phyloP scores from a whole-genome alignment of 2,113 vertebrate genomes.

The Corynorhinus townsendii region DNA sequence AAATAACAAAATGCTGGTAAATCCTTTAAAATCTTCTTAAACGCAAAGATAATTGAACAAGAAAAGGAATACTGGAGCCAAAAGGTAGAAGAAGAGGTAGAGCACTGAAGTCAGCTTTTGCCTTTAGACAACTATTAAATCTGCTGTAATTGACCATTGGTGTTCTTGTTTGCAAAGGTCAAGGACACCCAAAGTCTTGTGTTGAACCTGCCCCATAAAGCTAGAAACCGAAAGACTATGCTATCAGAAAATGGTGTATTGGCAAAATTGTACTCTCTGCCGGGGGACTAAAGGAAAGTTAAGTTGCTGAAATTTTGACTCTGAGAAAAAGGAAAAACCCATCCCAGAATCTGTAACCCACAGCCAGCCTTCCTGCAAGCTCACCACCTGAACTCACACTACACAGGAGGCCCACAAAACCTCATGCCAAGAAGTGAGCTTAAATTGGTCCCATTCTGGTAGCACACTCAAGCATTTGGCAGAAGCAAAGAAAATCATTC shows the following conservation, averaged over 20 bases:
- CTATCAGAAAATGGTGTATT: neutral
- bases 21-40: slow-evolving; percentile 6
- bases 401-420: neutral
- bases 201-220: neutral
- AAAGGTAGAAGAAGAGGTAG: neutral
- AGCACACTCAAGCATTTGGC: neutral
- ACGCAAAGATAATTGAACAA: neutral
- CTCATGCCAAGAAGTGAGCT: neutral
- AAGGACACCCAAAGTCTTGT: neutral
- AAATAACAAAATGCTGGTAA: neutral
- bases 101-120: neutral
- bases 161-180: neutral
- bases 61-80: neutral
- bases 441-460: neutral
- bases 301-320: neutral
- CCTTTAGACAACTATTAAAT: neutral
- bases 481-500: neutral
- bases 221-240: neutral
- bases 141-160: neutral
- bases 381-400: neutral
- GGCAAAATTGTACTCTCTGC: neutral
- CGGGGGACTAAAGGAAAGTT: neutral
- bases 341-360: neutral
- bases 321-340: neutral
- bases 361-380: neutral